Evolutionary conservation across 2,113 vertebrate genomes (phyloP), one percentile per base, ranked within the genome.

Genomic region (Triplophysa tibetana): DNA sequence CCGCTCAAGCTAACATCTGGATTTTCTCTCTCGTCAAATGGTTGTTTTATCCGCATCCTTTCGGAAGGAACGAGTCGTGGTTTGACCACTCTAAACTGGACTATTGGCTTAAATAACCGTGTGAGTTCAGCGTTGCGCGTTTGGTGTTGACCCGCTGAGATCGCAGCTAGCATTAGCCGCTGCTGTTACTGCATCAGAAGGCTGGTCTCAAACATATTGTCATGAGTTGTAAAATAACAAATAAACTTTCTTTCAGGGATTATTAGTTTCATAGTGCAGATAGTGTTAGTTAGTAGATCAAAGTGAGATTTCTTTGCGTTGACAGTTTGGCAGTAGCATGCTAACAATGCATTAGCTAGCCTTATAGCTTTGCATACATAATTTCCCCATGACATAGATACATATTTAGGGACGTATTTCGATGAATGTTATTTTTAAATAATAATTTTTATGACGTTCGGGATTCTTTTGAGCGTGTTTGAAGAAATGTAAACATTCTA

Each of bases 331-430:
- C 43, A 70, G 23, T 33, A 41, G 54, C 16, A 63, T 52, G 77
- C 70, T 79, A 79, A 79, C 77, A 72, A 72, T 79, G 67, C 58
- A 79, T 16, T 62, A 73, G 70, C 70, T 61, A 8, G 9, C 21
- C 38, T 29, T n/a, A 58, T 73, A 60, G 58, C 54, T 43, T 43
- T 23, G 58, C 5, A 73, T 19, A 19, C 23, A 60, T 60, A 23
- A 60, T 12, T 73, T 58, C 23, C 1, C 29, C 12, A 41, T 16
- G 6, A 24, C 38, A 33, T n/a, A n/a, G 2, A 8, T 38, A 58
- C 1, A 23, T 43, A n/a, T 41, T 29, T 70, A 13, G n/a, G 19
- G 54, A 58, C 8, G 21, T 58, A 21, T 14, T 58, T n/a, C 21
- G 16, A 2, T 70, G 8, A 70, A 29, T 38, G 52, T 56, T 56